Evolutionary conservation across 2,113 vertebrate genomes (phyloP), one percentile per base, ranked within the genome.

Genomic region (Saccopteryx leptura): DNA sequence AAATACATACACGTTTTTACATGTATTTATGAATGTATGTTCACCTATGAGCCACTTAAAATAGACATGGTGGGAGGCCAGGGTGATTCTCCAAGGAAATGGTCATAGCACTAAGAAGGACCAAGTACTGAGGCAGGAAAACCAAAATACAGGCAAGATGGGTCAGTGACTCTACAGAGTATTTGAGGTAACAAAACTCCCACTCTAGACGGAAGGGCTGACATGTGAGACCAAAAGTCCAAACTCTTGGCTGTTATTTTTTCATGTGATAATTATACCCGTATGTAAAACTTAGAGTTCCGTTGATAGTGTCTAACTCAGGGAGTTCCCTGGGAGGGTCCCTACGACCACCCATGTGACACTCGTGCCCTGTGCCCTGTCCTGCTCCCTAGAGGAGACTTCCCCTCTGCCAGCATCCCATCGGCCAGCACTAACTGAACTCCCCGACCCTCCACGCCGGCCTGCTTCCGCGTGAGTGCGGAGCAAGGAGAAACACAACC

Each of bases 211-310:
- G 5, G 23, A 93, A 4, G n/a, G 3, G 46, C 14, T 85, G 39
- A 88, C 5, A 26, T 9, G 31, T 71, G 19, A 81, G 48, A 92
- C 23, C 19, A 60, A 50, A 50, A 71, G 19, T 65, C 14, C 61
- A 80, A 33, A 76, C 10, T 46, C 61, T 76, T 63, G 18, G 15
- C 74, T 94, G 4, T 89, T 93, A 87, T 78, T 81, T 90, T 89
- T 46, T 56, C 72, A 76, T 69, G 17, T 88, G 52, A 68, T 9
- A 33, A 17, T 79, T 48, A 88, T 39, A 79, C 8, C 4, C 5
- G 33, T 46, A 69, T 80, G 63, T 19, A 87, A 75, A 96, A 87
- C 74, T 58, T 17, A 84, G 79, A 68, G 12, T 23, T 91, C 39
- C 31, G 33, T 18, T 58, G 6, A 48, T 21, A 74, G 39, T 24